Evolutionary conservation across 2,113 vertebrate species (phyloP).

Genomic region (Tenebrosternarchus preto): DNA sequence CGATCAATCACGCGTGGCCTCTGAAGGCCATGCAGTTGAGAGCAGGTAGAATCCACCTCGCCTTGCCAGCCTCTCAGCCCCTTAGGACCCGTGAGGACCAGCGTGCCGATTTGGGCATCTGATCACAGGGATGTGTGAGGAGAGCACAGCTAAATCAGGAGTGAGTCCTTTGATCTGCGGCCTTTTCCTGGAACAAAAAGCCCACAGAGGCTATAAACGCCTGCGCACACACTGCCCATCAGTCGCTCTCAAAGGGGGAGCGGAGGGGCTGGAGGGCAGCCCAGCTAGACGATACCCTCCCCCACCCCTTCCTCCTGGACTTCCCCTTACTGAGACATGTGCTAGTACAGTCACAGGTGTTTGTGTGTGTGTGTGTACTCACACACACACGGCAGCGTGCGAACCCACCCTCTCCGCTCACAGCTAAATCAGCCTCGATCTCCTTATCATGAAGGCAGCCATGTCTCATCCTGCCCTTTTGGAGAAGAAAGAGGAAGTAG

Average conservation of each 20-base stretch:
- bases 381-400: conserved; percentile 2
- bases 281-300: conserved; percentile 3
- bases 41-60: background rate
- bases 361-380: too few species aligned
- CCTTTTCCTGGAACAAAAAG: conserved; percentile 70
- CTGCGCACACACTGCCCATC: conserved; percentile 1
- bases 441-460: conserved; percentile 15
- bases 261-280: conserved; percentile 3
- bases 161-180: conserved; percentile 66
- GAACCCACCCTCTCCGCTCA: background rate
- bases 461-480: background rate
- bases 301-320: background rate
- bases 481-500: background rate
- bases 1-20: too few species aligned
- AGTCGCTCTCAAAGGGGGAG: conserved; percentile 2
- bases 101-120: conserved; percentile 15
- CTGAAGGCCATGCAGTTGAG: background rate
- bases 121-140: conserved; percentile 15
- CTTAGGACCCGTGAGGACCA: conserved; percentile 3
- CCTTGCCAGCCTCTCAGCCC: background rate
- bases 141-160: conserved; percentile 70
- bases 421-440: background rate
- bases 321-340: conserved; percentile 14
- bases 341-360: too few species aligned
- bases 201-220: conserved; percentile 62